Evolutionary conservation across 2,888 invertebrate genomes (phyloP).

Genomic region (Rotaria magnacalcarata): DNA sequence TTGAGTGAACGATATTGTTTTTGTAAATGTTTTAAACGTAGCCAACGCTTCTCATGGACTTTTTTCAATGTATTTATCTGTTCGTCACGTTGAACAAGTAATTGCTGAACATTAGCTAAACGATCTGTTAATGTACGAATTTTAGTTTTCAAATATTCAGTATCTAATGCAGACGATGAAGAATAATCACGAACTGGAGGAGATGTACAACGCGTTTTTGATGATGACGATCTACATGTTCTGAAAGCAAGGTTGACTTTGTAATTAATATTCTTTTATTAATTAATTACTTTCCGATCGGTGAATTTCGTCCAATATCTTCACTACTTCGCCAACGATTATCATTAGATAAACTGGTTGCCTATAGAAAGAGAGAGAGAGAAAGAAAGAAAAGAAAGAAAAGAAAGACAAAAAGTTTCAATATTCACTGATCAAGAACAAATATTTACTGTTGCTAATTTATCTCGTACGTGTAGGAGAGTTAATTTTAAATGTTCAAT

Average conservation of each 20-base stretch:
- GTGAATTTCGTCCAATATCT: background rate
- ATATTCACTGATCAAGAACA: background rate
- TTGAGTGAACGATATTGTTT: slow-evolving; percentile 16
- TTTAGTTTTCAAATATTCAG: slow-evolving; percentile 10
- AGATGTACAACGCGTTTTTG: background rate
- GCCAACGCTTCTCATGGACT: slow-evolving; percentile 33
- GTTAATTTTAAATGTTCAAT: slow-evolving; percentile 31
- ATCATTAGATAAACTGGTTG: background rate
- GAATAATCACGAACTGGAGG: background rate
- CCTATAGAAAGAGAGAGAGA: background rate
- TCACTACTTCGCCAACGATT: background rate
- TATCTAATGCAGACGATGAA: background rate
- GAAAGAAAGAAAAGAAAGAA: too few species aligned
- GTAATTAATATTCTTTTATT: too few species aligned
- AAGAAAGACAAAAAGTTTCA: too few species aligned
- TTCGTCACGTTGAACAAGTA: slow-evolving; percentile 32
- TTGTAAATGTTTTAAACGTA: slow-evolving; percentile 33
- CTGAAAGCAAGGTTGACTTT: background rate
- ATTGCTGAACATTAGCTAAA: slow-evolving; percentile 16
- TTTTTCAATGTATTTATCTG: background rate
- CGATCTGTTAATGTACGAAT: slow-evolving; percentile 25
- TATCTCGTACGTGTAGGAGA: background rate
- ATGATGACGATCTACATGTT: background rate
- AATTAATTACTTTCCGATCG: background rate
- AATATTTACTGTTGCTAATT: background rate